phyloP scores from a whole-genome alignment of 1,140 invertebrate species.

The Augochlora pura region DNA sequence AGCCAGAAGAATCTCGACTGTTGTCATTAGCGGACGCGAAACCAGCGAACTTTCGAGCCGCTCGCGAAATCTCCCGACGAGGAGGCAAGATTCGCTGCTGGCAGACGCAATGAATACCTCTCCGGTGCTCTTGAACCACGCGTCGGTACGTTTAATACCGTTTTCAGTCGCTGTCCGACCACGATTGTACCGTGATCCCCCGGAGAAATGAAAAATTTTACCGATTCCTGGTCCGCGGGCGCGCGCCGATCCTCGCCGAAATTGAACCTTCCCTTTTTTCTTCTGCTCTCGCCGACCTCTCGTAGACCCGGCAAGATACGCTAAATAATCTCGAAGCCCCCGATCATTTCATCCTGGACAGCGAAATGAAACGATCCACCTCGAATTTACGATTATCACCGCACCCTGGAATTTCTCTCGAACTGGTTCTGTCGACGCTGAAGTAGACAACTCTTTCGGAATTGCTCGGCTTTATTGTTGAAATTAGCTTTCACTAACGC shows the following conservation, averaged over 20 bases:
- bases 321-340: neutral
- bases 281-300: too few relatives aligned
- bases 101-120: constrained; percentile 26
- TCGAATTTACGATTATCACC: too few relatives aligned
- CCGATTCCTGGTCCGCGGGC: neutral
- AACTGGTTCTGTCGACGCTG: too few relatives aligned
- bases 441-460: too few relatives aligned
- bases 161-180: constrained; percentile 13
- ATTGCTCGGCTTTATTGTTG: too few relatives aligned
- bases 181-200: neutral
- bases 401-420: too few relatives aligned
- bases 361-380: too few relatives aligned
- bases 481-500: too few relatives aligned
- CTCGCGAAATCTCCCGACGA: neutral
- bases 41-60: constrained; percentile 12
- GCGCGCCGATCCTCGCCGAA: neutral
- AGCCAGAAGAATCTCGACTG: neutral
- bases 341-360: too few relatives aligned
- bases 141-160: constrained; percentile 30
- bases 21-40: constrained; percentile 6
- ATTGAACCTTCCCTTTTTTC: neutral
- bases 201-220: constrained; percentile 27
- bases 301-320: neutral
- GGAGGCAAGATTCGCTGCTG: constrained; percentile 6
- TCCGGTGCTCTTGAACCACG: constrained; percentile 22